phyloP scores from a whole-genome alignment of 2,797 vertebrate genomes.

The Sebastes trivittatus region DNA sequence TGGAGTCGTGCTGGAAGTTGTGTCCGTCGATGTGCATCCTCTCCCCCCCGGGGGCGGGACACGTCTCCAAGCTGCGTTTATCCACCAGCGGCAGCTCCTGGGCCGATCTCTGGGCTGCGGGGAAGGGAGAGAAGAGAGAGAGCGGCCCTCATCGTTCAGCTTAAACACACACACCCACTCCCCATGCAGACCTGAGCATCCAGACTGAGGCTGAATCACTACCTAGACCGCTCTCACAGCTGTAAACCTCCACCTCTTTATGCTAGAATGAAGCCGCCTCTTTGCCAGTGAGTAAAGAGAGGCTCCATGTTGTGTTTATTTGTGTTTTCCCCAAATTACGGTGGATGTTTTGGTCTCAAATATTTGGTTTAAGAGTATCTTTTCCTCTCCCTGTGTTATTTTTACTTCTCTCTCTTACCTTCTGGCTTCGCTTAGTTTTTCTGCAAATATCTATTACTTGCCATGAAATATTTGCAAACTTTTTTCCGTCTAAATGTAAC shows the following conservation, averaged over 20 bases:
- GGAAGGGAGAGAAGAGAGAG: conserved; percentile 28
- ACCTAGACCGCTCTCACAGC: conserved; percentile 31
- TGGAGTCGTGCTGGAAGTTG: conserved; percentile 98
- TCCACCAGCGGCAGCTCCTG: conserved; percentile 99
- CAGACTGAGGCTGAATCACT: conserved; percentile 62
- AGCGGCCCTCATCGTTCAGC: conserved; percentile 44
- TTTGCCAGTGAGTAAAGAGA: conserved; percentile 11
- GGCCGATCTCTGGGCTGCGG: conserved; percentile 94
- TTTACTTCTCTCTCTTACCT: conserved; percentile 18
- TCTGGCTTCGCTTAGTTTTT: conserved; percentile 7
- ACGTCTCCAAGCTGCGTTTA: conserved; percentile 92
- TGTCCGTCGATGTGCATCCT: conserved; percentile 94
- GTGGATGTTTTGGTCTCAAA: conserved; percentile 28
- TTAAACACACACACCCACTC: conserved; percentile 74
- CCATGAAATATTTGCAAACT: conserved; percentile 10
- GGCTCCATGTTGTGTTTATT: conserved; percentile 40
- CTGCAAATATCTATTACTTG: conserved; percentile 5
- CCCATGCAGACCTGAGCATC: conserved; percentile 81
- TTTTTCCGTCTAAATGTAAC: background rate
- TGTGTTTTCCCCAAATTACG: conserved; percentile 40
- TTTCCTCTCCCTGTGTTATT: conserved; percentile 6
- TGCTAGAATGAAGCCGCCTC: background rate
- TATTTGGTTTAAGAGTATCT: conserved; percentile 17
- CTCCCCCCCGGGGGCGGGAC: conserved; percentile 89
- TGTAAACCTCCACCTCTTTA: conserved; percentile 8